Base-by-base conservation (phyloP, 1,140 invertebrate species). In the Augochlora pura region DNA sequence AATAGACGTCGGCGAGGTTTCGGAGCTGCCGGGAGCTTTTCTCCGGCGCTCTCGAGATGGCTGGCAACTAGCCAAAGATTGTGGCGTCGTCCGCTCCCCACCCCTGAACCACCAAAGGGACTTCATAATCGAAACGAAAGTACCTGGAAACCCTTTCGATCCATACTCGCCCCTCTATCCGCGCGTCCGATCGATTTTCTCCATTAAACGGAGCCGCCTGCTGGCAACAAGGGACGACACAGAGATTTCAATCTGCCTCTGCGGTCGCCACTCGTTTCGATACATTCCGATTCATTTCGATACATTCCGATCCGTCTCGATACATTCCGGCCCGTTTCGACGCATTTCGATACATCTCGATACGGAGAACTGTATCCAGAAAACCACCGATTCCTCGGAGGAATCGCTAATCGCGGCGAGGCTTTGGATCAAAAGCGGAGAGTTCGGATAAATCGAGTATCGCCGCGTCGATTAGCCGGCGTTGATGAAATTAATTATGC, bases 71-170 rank as follows among this genome's bases (percentile, higher is more conserved):
- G 78, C 78, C 78, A 80, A 76, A 80, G 78, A 80, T 80, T 76
- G 25, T 16, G 27, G 49, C 63, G 60, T 63, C 65, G 59, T 54
- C 63, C 72, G 18, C 39, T 23, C 68, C 32, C 46, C 49, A 18
- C 49, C 49, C 49, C 49, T 14, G 10, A 4, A 18, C 21, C 54
- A 2, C 54, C 54, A 9, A n/a, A n/a, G 78, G 18, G 65, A 76
- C 78, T 80, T 80, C 78, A 80, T 80, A 80, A 80, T 65, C 54
- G 78, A 69, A 66, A 76, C 57, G 73, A 76, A 64, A 46, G 64
- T 52, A n/a, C 18, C 6, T 1, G 59, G 68, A 65, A 78, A 72
- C 49, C 23, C 72, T 46, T 78, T 71, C 69, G 68, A 77, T 77
- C 68, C 18, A 14, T 18, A n/a, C 27, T 60, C 7, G 25, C 12